These are phyloP conservation scores for Macrocentrus cingulum DNA, from an alignment of 1,140 invertebrate species.

Conservation along the genomic window DNA sequence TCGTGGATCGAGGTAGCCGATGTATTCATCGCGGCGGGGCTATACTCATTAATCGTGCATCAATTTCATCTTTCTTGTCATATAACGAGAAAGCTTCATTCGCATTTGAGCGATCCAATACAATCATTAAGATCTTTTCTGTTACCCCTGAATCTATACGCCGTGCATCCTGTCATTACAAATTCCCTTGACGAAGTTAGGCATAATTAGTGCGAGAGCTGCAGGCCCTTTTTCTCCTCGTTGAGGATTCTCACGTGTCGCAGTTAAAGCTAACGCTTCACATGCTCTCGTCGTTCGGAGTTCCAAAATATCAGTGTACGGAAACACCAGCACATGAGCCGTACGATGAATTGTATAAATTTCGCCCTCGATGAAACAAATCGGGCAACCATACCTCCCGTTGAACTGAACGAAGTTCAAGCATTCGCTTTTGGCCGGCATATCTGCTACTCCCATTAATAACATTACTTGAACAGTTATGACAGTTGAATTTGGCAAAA, in stretches of 20 bases:
- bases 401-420: no score
- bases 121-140: slow-evolving; percentile 26
- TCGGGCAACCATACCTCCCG: no score
- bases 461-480: no score
- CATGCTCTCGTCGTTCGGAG: no score
- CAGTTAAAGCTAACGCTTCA: background rate
- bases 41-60: slow-evolving; percentile 12
- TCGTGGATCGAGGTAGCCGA: slow-evolving; percentile 16
- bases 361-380: no score
- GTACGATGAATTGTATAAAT: no score
- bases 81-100: slow-evolving; percentile 20
- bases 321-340: no score
- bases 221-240: slow-evolving; percentile 21
- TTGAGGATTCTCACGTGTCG: slow-evolving; percentile 6
- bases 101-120: slow-evolving; percentile 4
- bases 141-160: slow-evolving; percentile 25
- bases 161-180: slow-evolving; percentile 30
- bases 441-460: no score
- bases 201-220: slow-evolving; percentile 28
- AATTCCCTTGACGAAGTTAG: slow-evolving; percentile 28
- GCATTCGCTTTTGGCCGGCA: no score
- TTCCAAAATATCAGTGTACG: no score
- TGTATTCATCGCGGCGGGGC: slow-evolving; percentile 23
- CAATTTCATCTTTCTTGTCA: slow-evolving; percentile 9
- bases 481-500: no score